phyloP scores from a whole-genome alignment of 2,888 invertebrate species.

The Platerodrilus igneus region DNA sequence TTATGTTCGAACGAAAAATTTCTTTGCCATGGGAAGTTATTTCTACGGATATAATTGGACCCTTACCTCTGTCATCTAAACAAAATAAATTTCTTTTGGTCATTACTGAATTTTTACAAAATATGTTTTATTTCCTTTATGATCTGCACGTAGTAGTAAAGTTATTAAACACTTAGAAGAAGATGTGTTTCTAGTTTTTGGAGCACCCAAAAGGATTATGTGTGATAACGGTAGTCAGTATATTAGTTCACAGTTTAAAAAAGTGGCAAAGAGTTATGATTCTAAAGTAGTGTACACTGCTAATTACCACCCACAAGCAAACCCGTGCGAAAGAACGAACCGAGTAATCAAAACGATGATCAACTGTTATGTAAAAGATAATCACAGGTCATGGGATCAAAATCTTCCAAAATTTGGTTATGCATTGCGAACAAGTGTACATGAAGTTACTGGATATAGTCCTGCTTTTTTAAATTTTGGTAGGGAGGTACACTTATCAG shows the following conservation, averaged over 20 bases:
- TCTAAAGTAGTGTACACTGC: conserved; percentile 25
- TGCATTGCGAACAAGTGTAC: conserved; percentile 23
- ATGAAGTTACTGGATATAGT: conserved; percentile 22
- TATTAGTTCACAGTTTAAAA: conserved; percentile 8
- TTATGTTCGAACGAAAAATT: too few relatives aligned
- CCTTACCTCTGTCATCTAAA: conserved; percentile 18
- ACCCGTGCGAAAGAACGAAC: conserved; percentile 35
- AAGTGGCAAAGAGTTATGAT: conserved; percentile 2
- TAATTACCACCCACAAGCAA: conserved; percentile 34
- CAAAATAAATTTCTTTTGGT: conserved; percentile 22
- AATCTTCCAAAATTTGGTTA: conserved; percentile 21
- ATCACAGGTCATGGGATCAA: conserved; percentile 29
- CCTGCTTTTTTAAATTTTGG: conserved; percentile 26
- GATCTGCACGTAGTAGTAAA: conserved; percentile 10
- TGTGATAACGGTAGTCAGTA: conserved; percentile 21
- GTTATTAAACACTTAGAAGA: conserved; percentile 15
- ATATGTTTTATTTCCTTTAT: conserved; percentile 18
- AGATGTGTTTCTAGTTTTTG: conserved; percentile 18
- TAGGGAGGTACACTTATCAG: too few relatives aligned
- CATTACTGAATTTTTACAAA: conserved; percentile 25
- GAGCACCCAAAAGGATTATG: conserved; percentile 12
- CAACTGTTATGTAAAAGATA: conserved; percentile 26
- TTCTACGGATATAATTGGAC: conserved; percentile 25
- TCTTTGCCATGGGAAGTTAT: conserved; percentile 26
- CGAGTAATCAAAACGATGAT: conserved; percentile 35